Percentiles rank a stretch among this genome's conserved stretches.
Conservation (phyloP, 2,113 vertebrate species). For the Psittacara wagleri region DNA sequence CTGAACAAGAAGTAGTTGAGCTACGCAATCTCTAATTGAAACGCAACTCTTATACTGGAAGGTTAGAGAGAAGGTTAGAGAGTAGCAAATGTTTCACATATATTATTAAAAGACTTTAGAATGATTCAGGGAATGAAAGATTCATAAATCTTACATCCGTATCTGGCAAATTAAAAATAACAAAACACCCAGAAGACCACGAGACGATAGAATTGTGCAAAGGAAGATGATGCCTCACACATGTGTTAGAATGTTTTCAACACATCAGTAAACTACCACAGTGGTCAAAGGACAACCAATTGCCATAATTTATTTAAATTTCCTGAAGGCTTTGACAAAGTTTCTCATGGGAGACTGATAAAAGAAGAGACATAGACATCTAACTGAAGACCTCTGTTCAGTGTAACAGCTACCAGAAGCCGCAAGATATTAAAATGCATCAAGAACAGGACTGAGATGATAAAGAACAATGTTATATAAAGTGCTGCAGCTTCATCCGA, state of each 20-base stretch:
- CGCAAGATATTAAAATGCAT: not conserved
- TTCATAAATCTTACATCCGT: not conserved
- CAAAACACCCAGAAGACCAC: not conserved
- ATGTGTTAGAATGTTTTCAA: not conserved
- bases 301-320: not conserved
- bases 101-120: not conserved
- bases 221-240: not conserved
- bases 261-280: not conserved
- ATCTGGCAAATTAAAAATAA: slow-evolving; percentile 27
- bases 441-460: not conserved
- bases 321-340: not conserved
- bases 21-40: slow-evolving; percentile 23
- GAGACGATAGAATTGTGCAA: not conserved
- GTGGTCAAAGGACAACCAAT: not conserved
- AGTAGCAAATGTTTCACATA: not conserved
- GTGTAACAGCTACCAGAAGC: not conserved
- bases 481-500: not conserved
- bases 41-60: slow-evolving; percentile 13
- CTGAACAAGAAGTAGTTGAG: not conserved
- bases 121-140: not conserved
- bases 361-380: not conserved
- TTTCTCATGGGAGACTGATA: not conserved
- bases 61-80: slow-evolving; percentile 2
- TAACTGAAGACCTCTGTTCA: not conserved
- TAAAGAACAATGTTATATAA: not conserved